Conservation (phyloP, 2,888 invertebrate genomes). For the Agrochola circellaris region DNA sequence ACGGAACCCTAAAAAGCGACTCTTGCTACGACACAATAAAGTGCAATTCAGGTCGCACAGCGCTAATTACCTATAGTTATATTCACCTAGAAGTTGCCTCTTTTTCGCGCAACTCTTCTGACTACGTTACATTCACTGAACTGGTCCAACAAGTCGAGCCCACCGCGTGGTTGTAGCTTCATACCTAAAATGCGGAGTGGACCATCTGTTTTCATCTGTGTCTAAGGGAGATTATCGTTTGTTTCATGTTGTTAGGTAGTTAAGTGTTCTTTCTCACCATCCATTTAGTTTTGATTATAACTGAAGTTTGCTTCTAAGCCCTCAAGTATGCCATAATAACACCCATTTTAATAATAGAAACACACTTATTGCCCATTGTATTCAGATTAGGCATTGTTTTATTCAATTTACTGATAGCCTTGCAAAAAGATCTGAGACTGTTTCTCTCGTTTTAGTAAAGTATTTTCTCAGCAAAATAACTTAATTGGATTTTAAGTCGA, state of each 20-base stretch:
- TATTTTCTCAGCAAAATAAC: neutral
- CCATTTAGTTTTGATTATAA: neutral
- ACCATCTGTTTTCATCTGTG: too few relatives aligned
- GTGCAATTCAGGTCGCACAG: too few relatives aligned
- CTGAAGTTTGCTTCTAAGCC: too few relatives aligned
- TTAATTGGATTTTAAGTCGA: neutral
- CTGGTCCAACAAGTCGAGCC: too few relatives aligned
- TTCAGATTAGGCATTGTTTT: neutral
- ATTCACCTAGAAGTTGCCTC: too few relatives aligned
- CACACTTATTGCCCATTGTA: neutral
- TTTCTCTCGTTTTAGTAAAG: neutral
- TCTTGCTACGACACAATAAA: too few relatives aligned
- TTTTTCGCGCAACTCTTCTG: too few relatives aligned
- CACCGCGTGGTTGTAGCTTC: too few relatives aligned
- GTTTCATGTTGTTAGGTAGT: neutral
- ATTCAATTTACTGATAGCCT: neutral
- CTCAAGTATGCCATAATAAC: neutral
- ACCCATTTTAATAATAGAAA: neutral
- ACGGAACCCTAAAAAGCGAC: too few relatives aligned
- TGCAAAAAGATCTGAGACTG: neutral
- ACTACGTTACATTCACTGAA: too few relatives aligned
- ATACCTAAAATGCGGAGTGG: too few relatives aligned
- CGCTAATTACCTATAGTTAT: too few relatives aligned
- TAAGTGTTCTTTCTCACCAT: neutral
- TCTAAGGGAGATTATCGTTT: constrained; percentile 1